A percentile compares a stretch with the other conserved stretches of the same genome.
Evolutionary conservation across 2,113 vertebrate species (phyloP).

Genomic region (Leucoraja erinaceus): DNA sequence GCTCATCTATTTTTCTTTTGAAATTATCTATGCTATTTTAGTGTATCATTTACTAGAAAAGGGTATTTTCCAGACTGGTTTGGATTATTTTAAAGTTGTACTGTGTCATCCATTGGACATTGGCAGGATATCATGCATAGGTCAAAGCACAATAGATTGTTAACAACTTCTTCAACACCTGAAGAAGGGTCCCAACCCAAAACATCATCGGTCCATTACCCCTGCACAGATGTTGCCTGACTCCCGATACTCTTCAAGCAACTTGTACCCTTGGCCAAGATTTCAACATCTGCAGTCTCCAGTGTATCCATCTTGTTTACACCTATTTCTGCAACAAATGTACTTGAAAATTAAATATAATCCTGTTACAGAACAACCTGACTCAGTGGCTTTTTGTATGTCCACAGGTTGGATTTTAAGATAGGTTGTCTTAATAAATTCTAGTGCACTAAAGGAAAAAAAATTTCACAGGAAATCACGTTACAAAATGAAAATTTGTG

Average conservation of each 20-base stretch:
- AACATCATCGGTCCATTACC: too few relatives aligned
- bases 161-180: not conserved
- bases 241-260: too few relatives aligned
- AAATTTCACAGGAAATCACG: not conserved
- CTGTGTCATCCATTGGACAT: not conserved
- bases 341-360: not conserved
- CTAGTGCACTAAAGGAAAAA: not conserved
- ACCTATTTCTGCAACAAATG: not conserved
- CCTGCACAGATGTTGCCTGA: too few relatives aligned
- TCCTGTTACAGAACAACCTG: not conserved
- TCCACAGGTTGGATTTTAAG: not conserved
- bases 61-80: not conserved
- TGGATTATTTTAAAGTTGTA: not conserved
- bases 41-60: not conserved
- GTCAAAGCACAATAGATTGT: not conserved
- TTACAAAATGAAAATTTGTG: not conserved
- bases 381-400: not conserved
- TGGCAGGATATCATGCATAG: not conserved
- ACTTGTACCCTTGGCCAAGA: too few relatives aligned
- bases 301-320: too few relatives aligned
- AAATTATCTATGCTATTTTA: too few relatives aligned
- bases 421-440: not conserved
- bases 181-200: too few relatives aligned
- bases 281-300: too few relatives aligned
- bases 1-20: too few relatives aligned